phyloP scores from a whole-genome alignment of 2,888 invertebrate species.

The Cepaea hortensis region DNA sequence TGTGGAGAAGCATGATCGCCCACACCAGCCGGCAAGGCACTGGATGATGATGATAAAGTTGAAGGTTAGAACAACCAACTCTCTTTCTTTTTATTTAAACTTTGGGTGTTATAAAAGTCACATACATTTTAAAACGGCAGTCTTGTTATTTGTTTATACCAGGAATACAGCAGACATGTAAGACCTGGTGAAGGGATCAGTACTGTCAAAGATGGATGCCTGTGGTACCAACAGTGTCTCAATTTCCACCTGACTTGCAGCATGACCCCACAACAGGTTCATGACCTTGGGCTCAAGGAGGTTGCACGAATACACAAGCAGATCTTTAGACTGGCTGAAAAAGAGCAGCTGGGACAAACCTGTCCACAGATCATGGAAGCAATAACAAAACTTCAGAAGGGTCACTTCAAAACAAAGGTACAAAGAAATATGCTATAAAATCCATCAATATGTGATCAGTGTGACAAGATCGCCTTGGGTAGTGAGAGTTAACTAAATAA shows the following conservation, averaged over 20 bases:
- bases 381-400: slow-evolving; percentile 56
- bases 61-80: neutral
- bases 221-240: slow-evolving; percentile 66
- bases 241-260: slow-evolving; percentile 69
- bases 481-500: too few species aligned
- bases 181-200: slow-evolving; percentile 66
- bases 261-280: slow-evolving; percentile 68
- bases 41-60: too few species aligned
- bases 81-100: neutral
- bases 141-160: neutral
- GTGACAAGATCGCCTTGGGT: too few species aligned
- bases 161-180: slow-evolving; percentile 59
- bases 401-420: slow-evolving; percentile 62
- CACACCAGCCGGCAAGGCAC: too few species aligned
- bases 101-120: neutral
- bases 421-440: neutral
- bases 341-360: slow-evolving; percentile 49
- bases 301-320: slow-evolving; percentile 67
- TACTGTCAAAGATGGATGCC: slow-evolving; percentile 65
- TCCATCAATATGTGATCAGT: too few species aligned
- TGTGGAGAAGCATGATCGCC: too few species aligned
- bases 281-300: slow-evolving; percentile 70
- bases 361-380: slow-evolving; percentile 41
- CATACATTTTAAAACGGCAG: neutral
- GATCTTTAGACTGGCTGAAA: slow-evolving; percentile 52